Evolutionary conservation across 2,113 vertebrate genomes (phyloP).

Genomic region (Sakesphorus luctuosus): DNA sequence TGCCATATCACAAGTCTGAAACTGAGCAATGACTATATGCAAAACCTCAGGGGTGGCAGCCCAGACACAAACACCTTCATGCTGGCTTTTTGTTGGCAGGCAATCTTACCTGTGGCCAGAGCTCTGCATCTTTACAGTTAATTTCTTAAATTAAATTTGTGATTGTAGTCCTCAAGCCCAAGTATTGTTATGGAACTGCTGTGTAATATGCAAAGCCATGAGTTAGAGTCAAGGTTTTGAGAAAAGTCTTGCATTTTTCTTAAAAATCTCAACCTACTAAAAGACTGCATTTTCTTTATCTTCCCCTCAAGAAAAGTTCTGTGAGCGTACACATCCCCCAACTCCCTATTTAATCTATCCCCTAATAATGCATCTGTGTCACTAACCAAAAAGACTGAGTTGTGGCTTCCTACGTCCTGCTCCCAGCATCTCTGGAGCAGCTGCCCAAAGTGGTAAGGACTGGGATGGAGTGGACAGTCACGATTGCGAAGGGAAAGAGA

Average conservation of each 20-base stretch:
- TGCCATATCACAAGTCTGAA: neutral
- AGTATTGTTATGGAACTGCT: neutral
- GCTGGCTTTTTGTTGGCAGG: neutral
- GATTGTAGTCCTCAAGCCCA: neutral
- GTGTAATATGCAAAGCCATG: neutral
- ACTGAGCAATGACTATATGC: accelerated
- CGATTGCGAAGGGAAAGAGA: neutral
- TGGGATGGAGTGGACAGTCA: neutral
- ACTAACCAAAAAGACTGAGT: neutral
- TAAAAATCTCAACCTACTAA: accelerated
- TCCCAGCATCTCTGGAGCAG: neutral
- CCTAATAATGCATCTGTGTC: neutral
- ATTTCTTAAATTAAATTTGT: neutral
- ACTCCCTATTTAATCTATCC: neutral
- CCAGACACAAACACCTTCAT: neutral
- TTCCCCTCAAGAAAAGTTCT: neutral
- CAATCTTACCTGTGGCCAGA: neutral
- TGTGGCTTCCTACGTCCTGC: neutral
- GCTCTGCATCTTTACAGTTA: neutral
- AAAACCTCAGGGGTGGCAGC: neutral
- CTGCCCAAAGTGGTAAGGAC: neutral
- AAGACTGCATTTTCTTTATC: neutral
- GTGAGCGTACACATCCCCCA: neutral
- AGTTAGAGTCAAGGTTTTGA: neutral
- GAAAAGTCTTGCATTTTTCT: neutral